These are phyloP conservation scores for Agrochola lota DNA, from an alignment of 2,888 invertebrate genomes.

Conservation along the genomic window DNA sequence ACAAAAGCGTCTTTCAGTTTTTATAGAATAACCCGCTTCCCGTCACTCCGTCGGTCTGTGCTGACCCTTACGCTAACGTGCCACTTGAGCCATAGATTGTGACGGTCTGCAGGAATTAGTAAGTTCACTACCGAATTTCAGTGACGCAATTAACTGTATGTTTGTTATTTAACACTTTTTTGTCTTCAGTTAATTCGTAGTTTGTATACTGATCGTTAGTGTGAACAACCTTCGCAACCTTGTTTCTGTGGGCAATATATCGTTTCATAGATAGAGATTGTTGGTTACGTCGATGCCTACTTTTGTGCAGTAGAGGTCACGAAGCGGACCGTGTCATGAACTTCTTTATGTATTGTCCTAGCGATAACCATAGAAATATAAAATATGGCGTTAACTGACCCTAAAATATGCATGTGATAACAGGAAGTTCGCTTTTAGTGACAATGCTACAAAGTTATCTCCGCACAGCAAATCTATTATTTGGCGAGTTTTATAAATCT, in stretches of 20 bases:
- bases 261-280: constrained; percentile 49
- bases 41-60: neutral
- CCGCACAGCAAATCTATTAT: neutral
- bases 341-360: constrained; percentile 42
- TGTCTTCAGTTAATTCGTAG: constrained; percentile 41
- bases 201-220: constrained; percentile 11
- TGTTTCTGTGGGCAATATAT: constrained; percentile 59
- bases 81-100: constrained; percentile 56
- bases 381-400: constrained; percentile 19
- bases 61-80: constrained; percentile 59
- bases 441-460: neutral
- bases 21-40: neutral
- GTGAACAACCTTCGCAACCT: constrained; percentile 53
- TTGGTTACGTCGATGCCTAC: constrained; percentile 49
- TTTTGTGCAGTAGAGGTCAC: constrained; percentile 55
- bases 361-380: neutral
- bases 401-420: neutral
- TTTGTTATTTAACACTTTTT: constrained; percentile 39
- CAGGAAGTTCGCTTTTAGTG: neutral
- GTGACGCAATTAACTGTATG: constrained; percentile 44
- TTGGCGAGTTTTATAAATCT: neutral
- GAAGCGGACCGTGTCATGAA: constrained; percentile 42
- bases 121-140: constrained; percentile 47
- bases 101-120: constrained; percentile 49
- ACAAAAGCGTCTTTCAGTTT: neutral